phyloP scores from a whole-genome alignment of 2,888 invertebrate genomes.

The Lapara coniferarum region DNA sequence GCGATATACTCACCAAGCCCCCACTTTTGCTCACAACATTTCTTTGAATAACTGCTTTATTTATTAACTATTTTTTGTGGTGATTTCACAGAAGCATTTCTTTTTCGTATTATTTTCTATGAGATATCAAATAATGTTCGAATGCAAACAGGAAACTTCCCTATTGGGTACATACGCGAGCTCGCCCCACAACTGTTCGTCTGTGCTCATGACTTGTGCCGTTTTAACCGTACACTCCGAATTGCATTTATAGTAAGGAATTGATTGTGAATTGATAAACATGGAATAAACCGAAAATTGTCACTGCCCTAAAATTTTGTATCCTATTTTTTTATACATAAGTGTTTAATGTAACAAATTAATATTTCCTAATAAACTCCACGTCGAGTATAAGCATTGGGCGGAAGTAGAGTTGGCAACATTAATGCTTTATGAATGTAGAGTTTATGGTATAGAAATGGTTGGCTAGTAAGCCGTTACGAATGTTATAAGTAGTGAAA shows the following conservation, averaged over 20 bases:
- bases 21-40: no score
- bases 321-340: constrained; percentile 60
- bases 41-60: no score
- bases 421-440: constrained; percentile 37
- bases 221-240: constrained; percentile 33
- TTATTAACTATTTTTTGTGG: no score
- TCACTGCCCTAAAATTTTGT: constrained; percentile 63
- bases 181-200: no score
- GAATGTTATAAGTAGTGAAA: constrained; percentile 20
- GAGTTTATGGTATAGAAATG: constrained; percentile 29
- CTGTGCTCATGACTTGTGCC: neutral
- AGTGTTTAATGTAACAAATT: constrained; percentile 52
- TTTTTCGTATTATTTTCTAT: no score
- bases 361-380: constrained; percentile 48
- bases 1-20: no score
- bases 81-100: no score
- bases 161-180: no score
- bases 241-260: constrained; percentile 63
- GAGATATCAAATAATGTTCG: no score
- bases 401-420: constrained; percentile 36
- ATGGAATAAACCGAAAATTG: constrained; percentile 47
- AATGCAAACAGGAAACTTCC: no score
- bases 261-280: constrained; percentile 54
- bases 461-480: constrained; percentile 12
- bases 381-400: constrained; percentile 61